Base-by-base conservation (phyloP, 2,113 vertebrate genomes). In the Zosterops pallidus region DNA sequence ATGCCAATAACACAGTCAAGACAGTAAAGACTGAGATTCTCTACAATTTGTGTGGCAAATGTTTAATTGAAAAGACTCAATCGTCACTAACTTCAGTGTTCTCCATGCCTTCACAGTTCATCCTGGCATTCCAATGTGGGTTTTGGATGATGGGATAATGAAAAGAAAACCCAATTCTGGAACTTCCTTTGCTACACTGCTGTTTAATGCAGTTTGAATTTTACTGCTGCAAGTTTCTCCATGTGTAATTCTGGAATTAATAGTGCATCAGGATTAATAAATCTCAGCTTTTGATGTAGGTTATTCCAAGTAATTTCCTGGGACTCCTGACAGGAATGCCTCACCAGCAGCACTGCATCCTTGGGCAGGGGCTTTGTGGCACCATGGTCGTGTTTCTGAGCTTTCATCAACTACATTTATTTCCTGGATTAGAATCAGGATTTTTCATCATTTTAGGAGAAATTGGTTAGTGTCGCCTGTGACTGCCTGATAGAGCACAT, bases 331-430 rank as follows among this genome's bases (percentile, higher is more conserved):
- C 57, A 47, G 67, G 55, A 49, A 69, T 23, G 47, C 20, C n/a
- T 67, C 5, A 15, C 26, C 42, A 59, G 59, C 53, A 87, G 39
- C 22, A 7, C n/a, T 47, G 11, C 0, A 0, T 33, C 33, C 10
- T 77, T 26, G 9, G 63, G 52, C 47, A 62, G n/a, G 9, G n/a
- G 42, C 57, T 83, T 4, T 4, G 6, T 47, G n/a, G 24, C n/a
- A 31, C 16, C 31, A 6, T 49, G 44, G 44, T 20, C 17, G 6
- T 29, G 4, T 41, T 92, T 64, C 64, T 77, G 53, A 90, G 39
- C 47, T 64, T 67, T 41, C 33, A 63, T 53, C 28, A 57, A 0
- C 44, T 23, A 5, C 0, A 0, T 41, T 63, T 71, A 37, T 77
- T 46, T 84, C 28, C 35, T 71, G 37, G 21, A 18, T 49, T 72